These are phyloP conservation scores for Arge pagana DNA, from an alignment of 2,888 invertebrate species.

Conservation along the genomic window DNA sequence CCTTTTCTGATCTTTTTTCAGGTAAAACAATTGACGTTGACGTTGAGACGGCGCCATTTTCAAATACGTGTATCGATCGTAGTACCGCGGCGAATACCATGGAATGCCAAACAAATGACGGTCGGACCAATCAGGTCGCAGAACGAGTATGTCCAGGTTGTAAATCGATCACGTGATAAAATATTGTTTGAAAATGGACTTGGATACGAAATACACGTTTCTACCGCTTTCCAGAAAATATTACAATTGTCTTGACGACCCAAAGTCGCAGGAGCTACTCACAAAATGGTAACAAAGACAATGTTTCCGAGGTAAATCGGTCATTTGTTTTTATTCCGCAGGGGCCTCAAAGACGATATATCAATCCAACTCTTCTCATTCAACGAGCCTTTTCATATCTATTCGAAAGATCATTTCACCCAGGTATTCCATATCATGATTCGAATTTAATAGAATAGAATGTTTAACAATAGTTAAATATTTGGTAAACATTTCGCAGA, in stretches of 20 bases:
- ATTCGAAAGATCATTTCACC: constrained; percentile 54
- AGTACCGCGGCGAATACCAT: constrained; percentile 15
- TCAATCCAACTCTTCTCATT: constrained; percentile 56
- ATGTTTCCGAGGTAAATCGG: background rate
- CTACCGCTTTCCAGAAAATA: constrained; percentile 45
- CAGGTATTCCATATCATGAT: constrained; percentile 41
- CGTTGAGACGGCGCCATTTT: constrained; percentile 53
- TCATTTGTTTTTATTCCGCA: constrained; percentile 31
- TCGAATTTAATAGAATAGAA: no score
- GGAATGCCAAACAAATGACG: background rate
- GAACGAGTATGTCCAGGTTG: background rate
- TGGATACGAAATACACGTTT: constrained; percentile 53
- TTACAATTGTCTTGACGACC: constrained; percentile 41
- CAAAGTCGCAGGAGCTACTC: constrained; percentile 44
- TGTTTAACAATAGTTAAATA: constrained; percentile 6
- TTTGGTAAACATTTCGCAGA: no score
- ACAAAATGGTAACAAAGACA: constrained; percentile 54
- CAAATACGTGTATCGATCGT: constrained; percentile 19
- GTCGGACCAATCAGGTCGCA: background rate
- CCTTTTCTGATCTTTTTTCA: constrained; percentile 51
- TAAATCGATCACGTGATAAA: background rate
- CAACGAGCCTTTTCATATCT: constrained; percentile 56
- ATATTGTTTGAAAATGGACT: constrained; percentile 44
- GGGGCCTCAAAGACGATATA: constrained; percentile 56
- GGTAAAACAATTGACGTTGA: constrained; percentile 48